Evolutionary conservation across 35 echinoderm and acorn worm genomes (phyloP), one percentile per base, ranked within the genome.

Genomic region (Diadema setosum): DNA sequence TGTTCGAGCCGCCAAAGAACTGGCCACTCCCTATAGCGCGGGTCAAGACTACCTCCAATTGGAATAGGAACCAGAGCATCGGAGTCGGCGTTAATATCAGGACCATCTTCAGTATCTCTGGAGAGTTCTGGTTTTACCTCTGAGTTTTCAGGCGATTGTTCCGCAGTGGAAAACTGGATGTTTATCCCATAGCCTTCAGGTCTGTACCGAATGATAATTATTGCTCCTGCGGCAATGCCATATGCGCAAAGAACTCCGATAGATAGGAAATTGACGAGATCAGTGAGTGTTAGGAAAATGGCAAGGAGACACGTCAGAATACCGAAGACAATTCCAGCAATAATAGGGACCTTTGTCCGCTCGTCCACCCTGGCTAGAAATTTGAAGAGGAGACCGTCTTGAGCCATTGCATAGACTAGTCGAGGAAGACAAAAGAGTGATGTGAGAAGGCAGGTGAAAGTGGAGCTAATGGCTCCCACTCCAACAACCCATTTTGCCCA

Each of bases 401-500:
- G 60, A 36, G 83, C 83, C 90, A 92, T 92, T 2, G 90, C 90
- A 36, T 92, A 92, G 1, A 86, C 33, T 20, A 52, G 49, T 24
- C 90, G 44, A 29, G 90, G 84, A 24, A 92, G 16, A 24, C 65
- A 73, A 81, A 87, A 87, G 55, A 81, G 30, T 4, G 69, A 80
- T 0, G 65, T 39, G 32, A 92, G 25, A 1, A 87, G 6, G 11
- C 83, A 87, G 32, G 83, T 56, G 18, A 45, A 41, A 30, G 83
- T 92, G 17, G 83, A 39, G 42, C 84, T 64, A 16, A 92, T 43
- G 0, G 90, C 84, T 29, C 90, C 90, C 27, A 81, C 43, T 12
- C 84, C 90, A 35, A 92, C 90, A 3, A 82, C 39, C 35, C 76
- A 67, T 21, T 87, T 43, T 7, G 90, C 90, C 90, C 90, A 92